Evolutionary conservation across 2,888 invertebrate genomes (phyloP), one percentile per base, ranked within the genome.

Genomic region (Philaethria dido): DNA sequence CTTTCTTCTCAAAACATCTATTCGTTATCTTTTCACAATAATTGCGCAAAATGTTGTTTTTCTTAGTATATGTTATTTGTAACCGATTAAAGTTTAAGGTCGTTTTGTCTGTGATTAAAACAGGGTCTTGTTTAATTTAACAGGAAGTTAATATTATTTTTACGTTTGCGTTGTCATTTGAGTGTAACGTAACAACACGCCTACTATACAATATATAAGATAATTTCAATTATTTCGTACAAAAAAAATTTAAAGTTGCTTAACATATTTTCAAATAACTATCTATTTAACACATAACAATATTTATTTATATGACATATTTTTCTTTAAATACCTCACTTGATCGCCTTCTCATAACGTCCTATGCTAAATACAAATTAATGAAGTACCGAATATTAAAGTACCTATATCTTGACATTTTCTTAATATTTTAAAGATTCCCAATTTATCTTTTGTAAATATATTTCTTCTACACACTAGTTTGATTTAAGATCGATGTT

Each of bases 31-130:
- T 60, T 60, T 45, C 5, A 45, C 3, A n/a, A 25, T 16, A 13
- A 44, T 18, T 9, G 29, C 44, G 13, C 45, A 14, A 59, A 45
- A 25, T 59, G 18, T 60, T 3, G 18, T 8, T 45, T 33, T 18
- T 60, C 18, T 29, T n/a, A 29, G 20, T 16, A 36, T 33, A 16
- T 16, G 29, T 52, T 50, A 16, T 50, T 29, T 52, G 22, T 42
- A 22, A 14, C 14, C 14, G 18, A 44, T 45, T 62, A 62, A 57
- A 16, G 25, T 8, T 50, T 62, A 67, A 59, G 67, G 47, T 65
- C 29, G 54, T 55, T 69, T 62, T 60, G 69, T 67, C 69, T 71
- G 71, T 69, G 65, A 71, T 69, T 61, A 54, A 45, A 64, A 69
- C 69, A 71, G 62, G 71, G 71, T 71, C 59, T 69, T 64, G 69